Conservation (phyloP, 2,797 vertebrate genomes). For the Oreortyx pictus region DNA sequence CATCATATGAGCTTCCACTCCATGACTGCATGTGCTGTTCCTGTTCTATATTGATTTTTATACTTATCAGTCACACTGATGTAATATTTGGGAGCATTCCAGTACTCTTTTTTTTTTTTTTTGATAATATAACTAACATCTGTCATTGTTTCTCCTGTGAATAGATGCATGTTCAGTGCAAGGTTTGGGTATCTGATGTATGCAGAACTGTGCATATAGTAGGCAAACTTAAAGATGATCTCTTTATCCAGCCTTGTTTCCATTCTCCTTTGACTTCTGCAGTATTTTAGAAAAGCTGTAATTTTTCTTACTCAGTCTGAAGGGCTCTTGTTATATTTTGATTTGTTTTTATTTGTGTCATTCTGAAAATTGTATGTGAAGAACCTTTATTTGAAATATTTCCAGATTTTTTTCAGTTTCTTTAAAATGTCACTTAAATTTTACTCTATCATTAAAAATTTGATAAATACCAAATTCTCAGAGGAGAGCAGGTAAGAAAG, state of each 20-base stretch:
- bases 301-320: background rate
- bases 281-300: background rate
- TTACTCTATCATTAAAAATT: background rate
- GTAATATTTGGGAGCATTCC: background rate
- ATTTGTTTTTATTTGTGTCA: background rate
- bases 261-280: background rate
- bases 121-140: background rate
- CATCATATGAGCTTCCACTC: background rate
- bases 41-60: background rate
- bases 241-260: background rate
- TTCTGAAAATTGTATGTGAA: background rate
- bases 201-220: background rate
- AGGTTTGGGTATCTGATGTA: background rate
- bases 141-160: background rate
- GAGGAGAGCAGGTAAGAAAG: background rate
- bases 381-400: background rate
- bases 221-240: background rate
- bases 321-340: background rate
- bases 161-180: background rate
- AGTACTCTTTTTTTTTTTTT: background rate
- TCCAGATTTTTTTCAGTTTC: background rate
- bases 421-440: background rate
- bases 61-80: background rate
- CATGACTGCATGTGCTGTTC: accelerated
- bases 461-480: background rate